These are phyloP conservation scores for Varroa destructor DNA, from an alignment of 1,140 invertebrate species.

Conservation along the genomic window DNA sequence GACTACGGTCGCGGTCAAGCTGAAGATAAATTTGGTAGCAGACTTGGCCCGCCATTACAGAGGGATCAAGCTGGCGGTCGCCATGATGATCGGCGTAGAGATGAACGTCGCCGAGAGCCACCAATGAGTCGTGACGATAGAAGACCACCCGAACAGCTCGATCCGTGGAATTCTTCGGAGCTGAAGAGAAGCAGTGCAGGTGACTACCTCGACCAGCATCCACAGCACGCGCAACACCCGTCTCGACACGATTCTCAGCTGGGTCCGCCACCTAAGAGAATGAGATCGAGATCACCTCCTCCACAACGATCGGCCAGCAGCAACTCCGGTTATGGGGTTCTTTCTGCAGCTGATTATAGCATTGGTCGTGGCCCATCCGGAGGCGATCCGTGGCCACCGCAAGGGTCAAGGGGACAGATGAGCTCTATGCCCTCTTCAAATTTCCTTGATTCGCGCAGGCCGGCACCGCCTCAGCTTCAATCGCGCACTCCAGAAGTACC, in stretches of 20 bases:
- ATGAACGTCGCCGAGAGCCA: conserved; percentile 11
- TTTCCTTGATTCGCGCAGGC: too few relatives aligned
- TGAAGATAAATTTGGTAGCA: not conserved
- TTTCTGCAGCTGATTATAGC: too few relatives aligned
- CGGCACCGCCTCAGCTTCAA: too few relatives aligned
- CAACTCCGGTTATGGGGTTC: too few relatives aligned
- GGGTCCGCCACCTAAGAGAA: not conserved
- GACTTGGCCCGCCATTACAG: conserved; percentile 10
- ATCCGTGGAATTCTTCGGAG: conserved; percentile 8
- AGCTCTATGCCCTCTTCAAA: too few relatives aligned
- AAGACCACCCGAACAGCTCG: not conserved
- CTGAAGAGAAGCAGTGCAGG: not conserved
- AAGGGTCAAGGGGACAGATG: too few relatives aligned
- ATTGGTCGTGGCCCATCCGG: too few relatives aligned
- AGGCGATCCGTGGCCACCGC: too few relatives aligned
- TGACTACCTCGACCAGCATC: conserved; percentile 12
- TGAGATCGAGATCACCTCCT: conserved; percentile 6
- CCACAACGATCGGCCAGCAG: conserved; percentile 4
- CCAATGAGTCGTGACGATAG: conserved; percentile 1
- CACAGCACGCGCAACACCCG: too few relatives aligned
- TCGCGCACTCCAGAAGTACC: too few relatives aligned
- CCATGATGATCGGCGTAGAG: conserved; percentile 13
- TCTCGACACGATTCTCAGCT: too few relatives aligned
- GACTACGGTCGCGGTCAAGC: conserved; percentile 9
- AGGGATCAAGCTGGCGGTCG: not conserved